Conservation (phyloP, 2,113 vertebrate species). For the Actinemys pallida region DNA sequence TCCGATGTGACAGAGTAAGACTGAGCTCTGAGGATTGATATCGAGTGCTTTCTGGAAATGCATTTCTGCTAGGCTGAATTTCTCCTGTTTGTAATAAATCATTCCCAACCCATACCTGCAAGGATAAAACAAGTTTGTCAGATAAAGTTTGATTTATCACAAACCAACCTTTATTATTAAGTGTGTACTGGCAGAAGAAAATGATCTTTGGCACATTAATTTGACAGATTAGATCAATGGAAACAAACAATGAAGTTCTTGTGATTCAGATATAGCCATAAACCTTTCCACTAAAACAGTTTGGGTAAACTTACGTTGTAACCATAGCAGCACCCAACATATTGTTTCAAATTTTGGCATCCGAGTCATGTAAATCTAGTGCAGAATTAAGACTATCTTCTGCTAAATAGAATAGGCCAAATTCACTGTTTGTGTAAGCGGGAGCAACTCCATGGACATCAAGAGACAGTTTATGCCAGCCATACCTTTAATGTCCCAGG, state of each 20-base stretch:
- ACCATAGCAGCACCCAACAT: neutral
- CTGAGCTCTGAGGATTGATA: constrained; percentile 98
- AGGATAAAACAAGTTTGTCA: constrained; percentile 32
- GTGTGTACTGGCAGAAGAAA: neutral
- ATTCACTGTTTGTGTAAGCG: neutral
- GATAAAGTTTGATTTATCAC: neutral
- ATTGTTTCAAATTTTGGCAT: neutral
- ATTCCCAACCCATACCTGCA: constrained; percentile 97
- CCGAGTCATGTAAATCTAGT: neutral
- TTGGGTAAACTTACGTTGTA: neutral
- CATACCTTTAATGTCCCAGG: neutral
- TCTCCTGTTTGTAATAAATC: constrained; percentile 99
- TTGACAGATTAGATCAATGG: neutral
- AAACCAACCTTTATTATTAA: neutral
- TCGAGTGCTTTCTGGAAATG: constrained; percentile 99
- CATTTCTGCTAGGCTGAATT: constrained; percentile 98
- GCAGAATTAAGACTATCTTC: neutral
- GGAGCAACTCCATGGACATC: neutral
- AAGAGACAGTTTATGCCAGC: neutral
- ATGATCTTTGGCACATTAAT: neutral
- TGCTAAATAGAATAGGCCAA: neutral
- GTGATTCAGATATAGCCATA: neutral
- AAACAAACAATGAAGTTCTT: neutral
- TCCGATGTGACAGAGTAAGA: constrained; percentile 97
- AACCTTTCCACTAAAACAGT: neutral